phyloP scores from a whole-genome alignment of 1,140 invertebrate genomes.

The Temnothorax longispinosus region DNA sequence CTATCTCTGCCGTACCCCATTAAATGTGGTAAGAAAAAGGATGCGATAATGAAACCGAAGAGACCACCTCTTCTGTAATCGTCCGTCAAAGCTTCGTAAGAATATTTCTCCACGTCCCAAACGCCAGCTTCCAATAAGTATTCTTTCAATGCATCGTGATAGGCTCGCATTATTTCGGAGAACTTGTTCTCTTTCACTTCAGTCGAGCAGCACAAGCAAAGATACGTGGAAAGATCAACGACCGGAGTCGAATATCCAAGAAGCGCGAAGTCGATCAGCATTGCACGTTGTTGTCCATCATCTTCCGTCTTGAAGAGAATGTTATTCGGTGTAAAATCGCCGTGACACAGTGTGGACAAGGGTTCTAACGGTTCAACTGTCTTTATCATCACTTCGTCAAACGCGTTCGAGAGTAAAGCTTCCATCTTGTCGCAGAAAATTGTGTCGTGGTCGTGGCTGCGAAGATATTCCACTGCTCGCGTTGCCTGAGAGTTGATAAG shows the following conservation, averaged over 20 bases:
- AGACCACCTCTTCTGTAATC: constrained; percentile 77
- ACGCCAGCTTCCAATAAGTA: constrained; percentile 63
- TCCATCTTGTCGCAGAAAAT: constrained; percentile 71
- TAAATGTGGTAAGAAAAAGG: constrained; percentile 77
- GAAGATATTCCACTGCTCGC: constrained; percentile 58
- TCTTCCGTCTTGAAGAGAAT: constrained; percentile 74
- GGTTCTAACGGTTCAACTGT: constrained; percentile 67
- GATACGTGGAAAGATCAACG: constrained; percentile 82
- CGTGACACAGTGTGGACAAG: constrained; percentile 81
- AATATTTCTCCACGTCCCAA: constrained; percentile 65
- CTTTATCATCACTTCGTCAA: constrained; percentile 41
- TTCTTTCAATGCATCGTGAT: constrained; percentile 73
- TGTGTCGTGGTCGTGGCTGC: constrained; percentile 45
- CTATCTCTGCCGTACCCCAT: constrained; percentile 1
- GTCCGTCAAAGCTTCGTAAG: constrained; percentile 72
- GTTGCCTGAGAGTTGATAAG: background rate
- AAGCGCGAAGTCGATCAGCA: constrained; percentile 83
- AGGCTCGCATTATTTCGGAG: constrained; percentile 76
- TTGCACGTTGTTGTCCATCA: constrained; percentile 65
- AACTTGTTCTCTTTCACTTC: constrained; percentile 66
- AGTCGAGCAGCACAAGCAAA: constrained; percentile 78
- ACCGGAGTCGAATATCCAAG: constrained; percentile 79
- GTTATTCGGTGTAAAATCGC: constrained; percentile 83
- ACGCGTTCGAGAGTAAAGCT: constrained; percentile 47
- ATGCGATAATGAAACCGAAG: constrained; percentile 76